Conservation (phyloP, 2,113 vertebrate species). For the Crotalus helleri region DNA sequence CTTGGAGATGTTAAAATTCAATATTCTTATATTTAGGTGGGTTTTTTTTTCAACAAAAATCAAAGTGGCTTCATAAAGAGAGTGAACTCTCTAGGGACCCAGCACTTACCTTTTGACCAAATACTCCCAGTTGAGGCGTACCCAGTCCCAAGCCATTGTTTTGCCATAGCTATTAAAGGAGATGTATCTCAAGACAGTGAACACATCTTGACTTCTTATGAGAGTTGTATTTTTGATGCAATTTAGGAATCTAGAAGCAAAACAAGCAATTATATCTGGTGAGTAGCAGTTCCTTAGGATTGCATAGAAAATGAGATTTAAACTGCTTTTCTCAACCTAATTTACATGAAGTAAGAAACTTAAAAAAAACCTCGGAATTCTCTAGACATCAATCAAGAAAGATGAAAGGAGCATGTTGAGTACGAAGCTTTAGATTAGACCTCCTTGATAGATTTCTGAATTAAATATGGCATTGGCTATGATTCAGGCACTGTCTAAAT, state of each 20-base stretch:
- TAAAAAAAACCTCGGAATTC: background rate
- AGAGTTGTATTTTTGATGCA: conserved; percentile 75
- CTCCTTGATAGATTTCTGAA: background rate
- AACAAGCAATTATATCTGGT: conserved; percentile 23
- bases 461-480: background rate
- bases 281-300: background rate
- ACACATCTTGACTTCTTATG: conserved; percentile 89
- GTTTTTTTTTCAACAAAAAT: background rate
- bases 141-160: conserved; percentile 95
- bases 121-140: conserved; percentile 91
- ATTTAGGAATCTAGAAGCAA: conserved; percentile 77
- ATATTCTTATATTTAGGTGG: background rate
- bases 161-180: conserved; percentile 85
- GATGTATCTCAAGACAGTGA: conserved; percentile 88
- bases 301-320: background rate
- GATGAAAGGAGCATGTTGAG: background rate
- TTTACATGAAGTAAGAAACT: conserved; percentile 18
- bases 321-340: background rate
- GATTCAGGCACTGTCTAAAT: background rate
- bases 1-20: background rate
- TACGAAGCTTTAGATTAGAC: background rate
- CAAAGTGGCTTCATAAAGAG: background rate
- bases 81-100: background rate
- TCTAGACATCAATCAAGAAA: background rate
- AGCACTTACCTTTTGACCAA: conserved; percentile 80